Conservation (phyloP, 2,888 invertebrate species). For the Protonemura montana region DNA sequence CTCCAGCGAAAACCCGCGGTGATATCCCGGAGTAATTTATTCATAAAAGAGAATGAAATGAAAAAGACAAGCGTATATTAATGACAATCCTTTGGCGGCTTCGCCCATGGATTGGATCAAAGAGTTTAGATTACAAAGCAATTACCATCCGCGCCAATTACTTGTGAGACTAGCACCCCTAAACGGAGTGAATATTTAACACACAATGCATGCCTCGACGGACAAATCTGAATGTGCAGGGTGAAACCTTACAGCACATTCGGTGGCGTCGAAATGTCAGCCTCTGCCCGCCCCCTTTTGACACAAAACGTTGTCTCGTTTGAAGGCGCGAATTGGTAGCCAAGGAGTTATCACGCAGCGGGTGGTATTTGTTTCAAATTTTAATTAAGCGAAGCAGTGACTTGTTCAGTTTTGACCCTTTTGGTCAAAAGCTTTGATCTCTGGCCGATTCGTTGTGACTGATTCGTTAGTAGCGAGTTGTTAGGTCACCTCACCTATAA, state of each 20-base stretch:
- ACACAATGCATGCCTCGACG: background rate
- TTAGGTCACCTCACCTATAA: background rate
- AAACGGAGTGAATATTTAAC: background rate
- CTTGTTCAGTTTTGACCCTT: background rate
- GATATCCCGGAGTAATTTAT: slow-evolving; percentile 17
- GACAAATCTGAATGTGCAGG: background rate
- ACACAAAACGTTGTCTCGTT: background rate
- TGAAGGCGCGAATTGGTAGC: background rate
- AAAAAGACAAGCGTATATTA: slow-evolving; percentile 34
- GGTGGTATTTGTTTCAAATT: background rate
- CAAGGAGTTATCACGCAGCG: background rate
- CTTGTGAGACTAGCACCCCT: background rate
- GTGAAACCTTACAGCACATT: background rate
- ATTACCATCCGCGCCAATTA: slow-evolving; percentile 18
- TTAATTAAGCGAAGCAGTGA: background rate
- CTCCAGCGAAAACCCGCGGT: background rate
- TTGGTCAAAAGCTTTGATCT: background rate
- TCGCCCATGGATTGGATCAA: slow-evolving; percentile 20
- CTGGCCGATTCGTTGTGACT: no score
- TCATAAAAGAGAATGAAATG: slow-evolving; percentile 16
- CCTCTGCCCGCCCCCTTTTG: no score
- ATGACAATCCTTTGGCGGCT: slow-evolving; percentile 33
- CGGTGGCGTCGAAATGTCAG: background rate
- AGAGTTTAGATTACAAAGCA: slow-evolving; percentile 33
- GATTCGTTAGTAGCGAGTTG: background rate